phyloP scores from a whole-genome alignment of 2,797 vertebrate genomes.

The Ciconia nigra region DNA sequence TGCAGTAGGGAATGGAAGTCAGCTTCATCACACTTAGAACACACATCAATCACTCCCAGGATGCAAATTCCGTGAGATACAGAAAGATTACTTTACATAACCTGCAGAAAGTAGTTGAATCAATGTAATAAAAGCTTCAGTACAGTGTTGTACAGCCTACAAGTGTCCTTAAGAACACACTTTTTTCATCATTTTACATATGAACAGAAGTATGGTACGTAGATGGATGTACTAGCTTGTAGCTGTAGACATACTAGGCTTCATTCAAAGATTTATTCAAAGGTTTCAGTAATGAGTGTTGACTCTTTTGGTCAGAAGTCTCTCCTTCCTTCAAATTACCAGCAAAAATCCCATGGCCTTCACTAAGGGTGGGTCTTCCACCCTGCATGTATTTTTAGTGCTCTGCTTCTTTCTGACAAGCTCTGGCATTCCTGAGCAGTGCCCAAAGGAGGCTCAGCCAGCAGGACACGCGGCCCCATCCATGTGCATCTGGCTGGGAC shows the following conservation, averaged over 20 bases:
- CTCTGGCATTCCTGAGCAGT: background rate
- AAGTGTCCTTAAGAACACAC: background rate
- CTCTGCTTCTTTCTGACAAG: background rate
- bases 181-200: background rate
- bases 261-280: background rate
- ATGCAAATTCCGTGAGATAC: conserved; percentile 66
- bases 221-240: background rate
- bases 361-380: background rate
- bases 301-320: background rate
- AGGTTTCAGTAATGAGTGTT: background rate
- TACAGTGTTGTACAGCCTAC: background rate
- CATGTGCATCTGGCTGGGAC: background rate
- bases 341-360: background rate
- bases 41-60: conserved; percentile 59
- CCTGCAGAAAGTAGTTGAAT: conserved; percentile 53
- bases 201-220: background rate
- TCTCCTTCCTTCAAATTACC: background rate
- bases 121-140: conserved; percentile 47
- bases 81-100: conserved; percentile 55
- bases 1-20: conserved; percentile 44
- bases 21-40: conserved; percentile 1
- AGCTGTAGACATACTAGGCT: background rate
- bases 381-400: background rate
- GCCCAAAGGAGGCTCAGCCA: background rate
- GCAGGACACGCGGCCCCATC: background rate